Percentiles rank a stretch among this genome's conserved stretches.
These are phyloP conservation scores for Apamea epomidion DNA, from an alignment of 2,888 invertebrate genomes.

Conservation along the genomic window DNA sequence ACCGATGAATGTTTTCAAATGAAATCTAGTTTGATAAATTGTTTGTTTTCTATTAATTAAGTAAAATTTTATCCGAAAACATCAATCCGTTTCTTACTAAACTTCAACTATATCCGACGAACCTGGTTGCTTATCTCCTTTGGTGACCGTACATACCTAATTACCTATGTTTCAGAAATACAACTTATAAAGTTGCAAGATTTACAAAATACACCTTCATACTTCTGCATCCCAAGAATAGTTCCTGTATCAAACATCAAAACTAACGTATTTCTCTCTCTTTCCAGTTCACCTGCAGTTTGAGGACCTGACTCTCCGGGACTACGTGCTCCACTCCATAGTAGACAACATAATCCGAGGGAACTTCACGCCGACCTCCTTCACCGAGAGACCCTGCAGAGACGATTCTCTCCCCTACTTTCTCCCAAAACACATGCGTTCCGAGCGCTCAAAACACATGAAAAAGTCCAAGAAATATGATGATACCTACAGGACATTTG, in stretches of 20 bases:
- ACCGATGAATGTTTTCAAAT: no score
- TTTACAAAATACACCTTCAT: background rate
- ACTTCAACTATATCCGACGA: no score
- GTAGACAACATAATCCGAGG: conserved; percentile 83
- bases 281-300: conserved; percentile 85
- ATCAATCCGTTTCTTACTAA: no score
- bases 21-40: no score
- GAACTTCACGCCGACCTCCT: conserved; percentile 86
- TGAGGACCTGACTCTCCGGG: conserved; percentile 78
- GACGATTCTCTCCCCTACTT: conserved; percentile 82
- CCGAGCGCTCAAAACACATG: conserved; percentile 78
- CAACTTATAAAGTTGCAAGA: background rate
- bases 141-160: background rate
- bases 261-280: conserved; percentile 55
- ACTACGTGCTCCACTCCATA: conserved; percentile 85
- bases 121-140: no score
- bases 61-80: no score
- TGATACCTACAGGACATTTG: conserved; percentile 66
- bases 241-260: background rate
- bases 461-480: conserved; percentile 70
- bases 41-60: no score
- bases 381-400: conserved; percentile 80
- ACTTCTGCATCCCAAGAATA: background rate
- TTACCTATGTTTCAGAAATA: background rate
- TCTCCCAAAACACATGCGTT: conserved; percentile 79